phyloP scores from a whole-genome alignment of 1,140 invertebrate species.

The Drosophila orosa region DNA sequence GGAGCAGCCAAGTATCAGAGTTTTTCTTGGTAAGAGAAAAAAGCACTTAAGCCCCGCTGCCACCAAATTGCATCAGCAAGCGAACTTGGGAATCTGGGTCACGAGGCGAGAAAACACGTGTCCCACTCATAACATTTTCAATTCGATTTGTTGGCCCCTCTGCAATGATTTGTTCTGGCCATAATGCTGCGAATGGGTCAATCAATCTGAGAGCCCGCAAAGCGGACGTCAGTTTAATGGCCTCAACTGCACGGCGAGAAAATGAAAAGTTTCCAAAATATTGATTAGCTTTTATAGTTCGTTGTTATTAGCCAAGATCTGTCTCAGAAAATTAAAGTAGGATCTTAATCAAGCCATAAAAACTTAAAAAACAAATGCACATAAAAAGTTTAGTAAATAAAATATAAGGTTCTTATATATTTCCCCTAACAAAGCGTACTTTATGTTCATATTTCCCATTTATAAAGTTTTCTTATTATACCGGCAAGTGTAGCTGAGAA shows the following conservation, averaged over 20 bases:
- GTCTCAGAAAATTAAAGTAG: not conserved
- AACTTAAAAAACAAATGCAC: not conserved
- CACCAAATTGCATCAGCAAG: slow-evolving; percentile 47
- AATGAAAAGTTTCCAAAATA: not conserved
- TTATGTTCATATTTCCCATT: not conserved
- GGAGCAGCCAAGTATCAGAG: slow-evolving; percentile 14
- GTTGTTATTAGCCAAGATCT: not conserved
- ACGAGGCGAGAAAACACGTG: slow-evolving; percentile 44
- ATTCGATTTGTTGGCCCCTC: slow-evolving; percentile 31
- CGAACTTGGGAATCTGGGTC: slow-evolving; percentile 42
- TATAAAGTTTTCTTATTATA: not conserved
- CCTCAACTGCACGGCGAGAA: slow-evolving; percentile 26
- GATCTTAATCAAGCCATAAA: not conserved
- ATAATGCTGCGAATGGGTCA: slow-evolving; percentile 23
- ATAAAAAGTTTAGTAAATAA: not conserved
- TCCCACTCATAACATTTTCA: slow-evolving; percentile 39
- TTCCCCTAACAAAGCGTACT: not conserved
- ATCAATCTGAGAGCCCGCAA: slow-evolving; percentile 17
- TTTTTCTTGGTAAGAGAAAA: slow-evolving; percentile 35
- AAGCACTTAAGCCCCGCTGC: slow-evolving; percentile 56
- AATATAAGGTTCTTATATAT: not conserved
- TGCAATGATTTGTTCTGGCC: slow-evolving; percentile 30
- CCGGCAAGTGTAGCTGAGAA: slow-evolving; percentile 5
- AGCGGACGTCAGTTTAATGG: slow-evolving; percentile 46
- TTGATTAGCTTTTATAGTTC: not conserved